Evolutionary conservation across 2,888 invertebrate species (phyloP).

Genomic region (Lycophotia porphyrea): DNA sequence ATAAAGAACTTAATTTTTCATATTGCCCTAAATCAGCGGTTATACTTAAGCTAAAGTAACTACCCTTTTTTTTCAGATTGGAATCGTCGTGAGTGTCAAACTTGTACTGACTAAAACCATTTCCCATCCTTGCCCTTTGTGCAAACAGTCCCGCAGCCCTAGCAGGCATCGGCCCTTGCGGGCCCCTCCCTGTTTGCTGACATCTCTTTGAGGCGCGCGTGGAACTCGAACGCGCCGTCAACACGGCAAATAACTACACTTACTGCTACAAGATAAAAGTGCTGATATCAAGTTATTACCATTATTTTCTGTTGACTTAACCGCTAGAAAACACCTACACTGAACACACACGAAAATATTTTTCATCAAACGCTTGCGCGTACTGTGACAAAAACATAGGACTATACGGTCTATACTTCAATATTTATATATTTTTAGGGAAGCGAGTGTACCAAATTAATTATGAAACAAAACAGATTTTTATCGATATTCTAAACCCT

Average conservation of each 20-base stretch:
- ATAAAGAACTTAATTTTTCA: background rate
- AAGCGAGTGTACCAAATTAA: background rate
- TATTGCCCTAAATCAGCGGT: background rate
- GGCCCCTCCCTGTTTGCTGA: no score
- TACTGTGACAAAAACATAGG: background rate
- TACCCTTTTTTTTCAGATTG: no score
- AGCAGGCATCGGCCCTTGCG: no score
- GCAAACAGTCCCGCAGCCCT: no score
- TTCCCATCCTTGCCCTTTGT: no score
- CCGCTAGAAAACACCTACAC: background rate
- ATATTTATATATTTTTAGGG: background rate
- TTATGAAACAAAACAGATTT: background rate
- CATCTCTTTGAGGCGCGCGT: no score
- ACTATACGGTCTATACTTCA: background rate
- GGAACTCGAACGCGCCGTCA: no score
- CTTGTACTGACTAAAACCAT: no score
- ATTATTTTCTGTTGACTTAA: background rate
- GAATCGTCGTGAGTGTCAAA: no score
- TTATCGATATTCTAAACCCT: conserved; percentile 22
- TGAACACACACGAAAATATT: background rate
- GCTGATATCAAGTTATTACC: background rate
- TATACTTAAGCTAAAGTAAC: background rate
- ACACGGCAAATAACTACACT: background rate
- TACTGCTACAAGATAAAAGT: background rate
- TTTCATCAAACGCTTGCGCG: background rate